Base-by-base conservation (phyloP, 2,888 invertebrate species). In the Tipula lateralis region DNA sequence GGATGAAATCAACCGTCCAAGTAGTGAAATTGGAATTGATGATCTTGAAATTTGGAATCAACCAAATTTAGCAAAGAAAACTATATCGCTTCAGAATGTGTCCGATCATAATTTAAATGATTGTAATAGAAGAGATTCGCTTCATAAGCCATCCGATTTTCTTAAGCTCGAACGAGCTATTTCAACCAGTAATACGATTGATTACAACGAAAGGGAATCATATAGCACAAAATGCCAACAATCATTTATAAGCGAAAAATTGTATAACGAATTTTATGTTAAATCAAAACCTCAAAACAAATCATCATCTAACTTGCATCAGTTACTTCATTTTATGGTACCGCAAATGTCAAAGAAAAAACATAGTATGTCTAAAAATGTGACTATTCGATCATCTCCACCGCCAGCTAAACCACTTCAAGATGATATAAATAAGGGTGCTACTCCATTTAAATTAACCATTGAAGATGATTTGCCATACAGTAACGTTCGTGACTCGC, bases 211-310 rank as follows among this genome's bases (percentile, higher is more conserved):
- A n/a, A 29, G 29, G n/a, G 83, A 39, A 12, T 39, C 13, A 39
- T 83, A 12, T 6, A 24, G 13, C 6, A 39, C 36, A 16, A 86
- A 86, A 16, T 87, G 92, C 86, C 93, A 92, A 84, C 92, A 93
- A 87, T 94, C 94, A 0, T 94, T 91, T 86, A 94, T 94, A 66
- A 94, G 94, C 13, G 93, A 94, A 87, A 93, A 94, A 87, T 89
- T 94, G 32, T 94, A 93, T 89, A 93, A 93, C 2, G 94, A 94
- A 88, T 94, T 94, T 87, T 94, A 94, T 87, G 94, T 94, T 0
- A 94, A 94, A 89, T 94, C 94, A 5, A 93, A 94, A 87, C 91
- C 92, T 86, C 90, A 93, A 2, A 93, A 93, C 87, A 93, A 93
- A 88, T 93, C 93, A 2, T 93, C 93, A 0, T 93, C 93, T 1